Percentiles rank a stretch among this genome's conserved stretches.
phyloP scores from a whole-genome alignment of 2,888 invertebrate genomes.

The Sinelater perroti region DNA sequence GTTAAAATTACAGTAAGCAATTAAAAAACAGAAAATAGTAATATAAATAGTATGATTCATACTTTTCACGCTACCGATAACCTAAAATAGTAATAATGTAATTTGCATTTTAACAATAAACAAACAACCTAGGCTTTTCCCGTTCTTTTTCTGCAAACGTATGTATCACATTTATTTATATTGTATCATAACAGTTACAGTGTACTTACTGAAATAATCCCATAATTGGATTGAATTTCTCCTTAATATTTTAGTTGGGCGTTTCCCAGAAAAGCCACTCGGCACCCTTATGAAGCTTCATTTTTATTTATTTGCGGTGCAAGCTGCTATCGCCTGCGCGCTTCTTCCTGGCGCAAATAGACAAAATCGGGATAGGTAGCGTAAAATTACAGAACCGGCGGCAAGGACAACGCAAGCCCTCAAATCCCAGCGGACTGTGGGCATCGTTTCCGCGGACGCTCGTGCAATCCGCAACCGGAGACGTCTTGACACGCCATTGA shows the following conservation, averaged over 20 bases:
- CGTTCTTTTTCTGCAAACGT: no score
- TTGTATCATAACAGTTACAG: no score
- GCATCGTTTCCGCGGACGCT: constrained; percentile 5
- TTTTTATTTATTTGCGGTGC: constrained; percentile 9
- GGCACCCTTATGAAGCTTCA: constrained; percentile 5
- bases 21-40: no score
- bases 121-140: no score
- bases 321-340: constrained; percentile 18
- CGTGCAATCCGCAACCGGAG: constrained; percentile 6
- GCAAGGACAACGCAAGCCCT: constrained; percentile 10
- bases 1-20: no score
- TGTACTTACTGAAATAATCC: no score
- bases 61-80: no score
- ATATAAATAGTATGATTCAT: no score
- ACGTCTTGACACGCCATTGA: constrained; percentile 17
- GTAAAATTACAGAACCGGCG: constrained; percentile 15
- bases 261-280: constrained; percentile 2
- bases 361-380: constrained; percentile 9
- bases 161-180: no score
- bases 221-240: no score
- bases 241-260: neutral
- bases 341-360: constrained; percentile 9
- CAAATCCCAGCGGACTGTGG: constrained; percentile 8
- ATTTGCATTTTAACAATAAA: no score
- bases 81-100: no score